Base-by-base conservation (phyloP, 2,888 invertebrate species). In the Ennomos fuscantarius region DNA sequence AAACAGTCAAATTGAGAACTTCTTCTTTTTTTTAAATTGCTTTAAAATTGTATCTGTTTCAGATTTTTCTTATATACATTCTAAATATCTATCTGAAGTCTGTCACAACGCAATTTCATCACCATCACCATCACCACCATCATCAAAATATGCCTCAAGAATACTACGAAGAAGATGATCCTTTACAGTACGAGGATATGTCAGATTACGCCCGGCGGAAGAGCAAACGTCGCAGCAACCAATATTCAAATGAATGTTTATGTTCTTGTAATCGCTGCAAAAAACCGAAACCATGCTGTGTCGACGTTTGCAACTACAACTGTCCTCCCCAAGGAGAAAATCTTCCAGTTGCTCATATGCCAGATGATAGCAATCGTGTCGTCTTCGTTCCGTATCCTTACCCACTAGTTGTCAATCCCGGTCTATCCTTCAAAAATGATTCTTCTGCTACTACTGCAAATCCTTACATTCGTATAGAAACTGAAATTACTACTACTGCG, bases 311-410 rank as follows among this genome's bases (percentile, higher is more conserved):
- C 15, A 49, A 65, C 6, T 81, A 79, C 52, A 56, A 46, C 3
- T 24, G 24, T 6, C 24, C 24, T 24, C 24, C 24, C 24, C 24
- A 24, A 6, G 24, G 24, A 24, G 6, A 24, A 6, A 24, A 24
- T 24, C 24, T 24, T 24, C 24, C 24, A 6, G 24, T 24, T 24
- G 15, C 15, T 15, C 6, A 24, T 24, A 6, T 24, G 5, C 9
- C 33, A 12, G 32, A 55, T 9, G 11, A 33, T 47, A 52, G 40
- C 72, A 69, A 70, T 10, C 44, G 24, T 24, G 24, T 79, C 0
- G 52, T 81, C 0, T 65, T 78, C 13, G 60, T 81, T 0, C 81
- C 82, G 0, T 82, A 78, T 54, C 80, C 81, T 0, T 74, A 72
- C 42, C 80, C 80, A 0, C 15, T 81, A 45, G 55, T 79, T 8